Conservation (phyloP, 2,888 invertebrate species). For the Melitaea athalia region DNA sequence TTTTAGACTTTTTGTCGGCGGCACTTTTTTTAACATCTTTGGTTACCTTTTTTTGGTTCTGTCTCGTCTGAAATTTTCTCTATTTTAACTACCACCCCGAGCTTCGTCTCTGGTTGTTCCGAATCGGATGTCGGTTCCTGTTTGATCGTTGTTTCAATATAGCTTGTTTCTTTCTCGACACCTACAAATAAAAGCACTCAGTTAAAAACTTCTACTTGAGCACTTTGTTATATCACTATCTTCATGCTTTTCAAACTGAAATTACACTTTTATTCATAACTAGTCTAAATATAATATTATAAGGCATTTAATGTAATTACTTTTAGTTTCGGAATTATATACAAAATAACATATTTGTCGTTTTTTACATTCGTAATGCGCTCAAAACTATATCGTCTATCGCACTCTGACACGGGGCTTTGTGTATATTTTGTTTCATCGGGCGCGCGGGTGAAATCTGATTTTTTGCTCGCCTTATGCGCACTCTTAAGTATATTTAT, state of each 20-base stretch:
- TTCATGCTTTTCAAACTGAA: constrained; percentile 21
- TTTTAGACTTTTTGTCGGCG: constrained; percentile 28
- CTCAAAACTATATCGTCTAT: no score
- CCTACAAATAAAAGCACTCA: constrained; percentile 39
- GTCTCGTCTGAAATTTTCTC: constrained; percentile 20
- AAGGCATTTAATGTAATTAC: no score
- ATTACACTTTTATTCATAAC: background rate
- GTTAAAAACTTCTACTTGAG: constrained; percentile 33
- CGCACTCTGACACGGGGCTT: no score
- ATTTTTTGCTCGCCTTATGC: no score
- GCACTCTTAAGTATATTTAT: no score
- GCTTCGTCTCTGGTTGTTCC: constrained; percentile 24
- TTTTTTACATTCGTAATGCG: no score
- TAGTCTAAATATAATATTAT: no score
- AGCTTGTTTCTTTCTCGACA: constrained; percentile 31
- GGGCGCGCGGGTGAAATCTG: no score
- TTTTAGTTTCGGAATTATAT: no score
- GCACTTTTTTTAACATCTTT: constrained; percentile 23
- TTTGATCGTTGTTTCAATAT: constrained; percentile 34
- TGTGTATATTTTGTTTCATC: no score
- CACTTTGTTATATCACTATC: constrained; percentile 24
- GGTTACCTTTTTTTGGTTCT: constrained; percentile 10
- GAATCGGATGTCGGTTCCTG: constrained; percentile 36
- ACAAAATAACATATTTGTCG: no score
- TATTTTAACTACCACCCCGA: constrained; percentile 23